Evolutionary conservation across 2,797 vertebrate genomes (phyloP), one percentile per base, ranked within the genome.

Genomic region (Danio jaintianensis): DNA sequence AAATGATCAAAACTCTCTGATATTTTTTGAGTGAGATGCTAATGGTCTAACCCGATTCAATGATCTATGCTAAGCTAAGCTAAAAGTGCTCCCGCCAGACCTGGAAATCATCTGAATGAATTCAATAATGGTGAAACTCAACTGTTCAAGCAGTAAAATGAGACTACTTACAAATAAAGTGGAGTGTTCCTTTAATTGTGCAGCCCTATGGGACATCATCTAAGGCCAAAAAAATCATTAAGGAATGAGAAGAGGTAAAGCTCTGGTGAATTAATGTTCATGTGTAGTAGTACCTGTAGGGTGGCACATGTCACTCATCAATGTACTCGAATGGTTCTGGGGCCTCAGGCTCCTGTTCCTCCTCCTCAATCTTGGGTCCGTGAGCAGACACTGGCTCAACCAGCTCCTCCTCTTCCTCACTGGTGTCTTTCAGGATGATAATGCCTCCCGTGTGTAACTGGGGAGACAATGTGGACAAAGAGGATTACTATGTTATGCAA

Each of bases 271-370:
- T 12, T n/a, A 22, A 56, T 10, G 59, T 42, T 13, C 42, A 8
- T 38, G 22, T 52, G 48, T 18, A 18, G 11, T 18, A 42, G n/a
- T 16, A 73, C 75, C 70, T 83, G 52, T 58, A n/a, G 43, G 38
- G 8, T 7, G 40, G 18, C 4, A 16, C 15, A 12, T 36, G 29
- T 92, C 94, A 99, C 87, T 99, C 98, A 47, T 99, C 98, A 10
- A 96, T 96, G 90, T 99, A 99, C 87, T 99, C 97, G 3, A 99
- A 99, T 7, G 98, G 96, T 88, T 99, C 98, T 0, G 98, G 98
- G 0, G 97, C 95, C 85, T 99, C 98, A 0, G 97, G 98, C 86
- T 99, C 98, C 89, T 98, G 97, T 78, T 99, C 98, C 56, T 99
- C 98, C 84, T 99, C 97, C 86, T 99, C 97, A 0, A 99, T 99